Percentiles rank a stretch among this genome's conserved stretches.
These are phyloP conservation scores for Pteruthius melanotis DNA, from an alignment of 2,113 vertebrate genomes.

Conservation along the genomic window DNA sequence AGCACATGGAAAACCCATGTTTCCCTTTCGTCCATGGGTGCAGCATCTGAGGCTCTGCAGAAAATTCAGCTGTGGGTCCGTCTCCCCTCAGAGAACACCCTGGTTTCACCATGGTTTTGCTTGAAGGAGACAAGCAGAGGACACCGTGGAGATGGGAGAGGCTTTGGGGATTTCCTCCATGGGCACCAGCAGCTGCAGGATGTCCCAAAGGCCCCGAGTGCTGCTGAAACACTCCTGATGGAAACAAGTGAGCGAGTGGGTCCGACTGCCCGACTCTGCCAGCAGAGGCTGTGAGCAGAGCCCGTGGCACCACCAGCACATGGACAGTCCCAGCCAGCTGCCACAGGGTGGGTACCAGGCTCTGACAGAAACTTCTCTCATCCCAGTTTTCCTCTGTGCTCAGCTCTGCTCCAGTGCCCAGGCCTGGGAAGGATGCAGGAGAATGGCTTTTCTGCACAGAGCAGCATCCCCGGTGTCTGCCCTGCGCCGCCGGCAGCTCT, in stretches of 20 bases:
- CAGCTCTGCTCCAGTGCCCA: not conserved
- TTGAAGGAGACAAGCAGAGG: not conserved
- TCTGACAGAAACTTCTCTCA: not conserved
- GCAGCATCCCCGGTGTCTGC: not conserved
- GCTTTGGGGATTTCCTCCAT: not conserved
- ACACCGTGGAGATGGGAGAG: rapidly evolving
- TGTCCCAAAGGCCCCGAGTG: not conserved
- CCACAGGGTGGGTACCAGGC: not conserved
- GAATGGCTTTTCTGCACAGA: not conserved
- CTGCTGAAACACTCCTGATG: not conserved
- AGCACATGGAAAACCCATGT: rapidly evolving
- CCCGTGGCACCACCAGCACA: rapidly evolving
- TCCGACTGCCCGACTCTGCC: rapidly evolving
- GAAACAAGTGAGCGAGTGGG: rapidly evolving
- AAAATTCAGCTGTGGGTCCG: not conserved
- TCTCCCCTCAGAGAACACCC: not conserved
- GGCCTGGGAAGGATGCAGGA: not conserved
- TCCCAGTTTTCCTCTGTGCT: not conserved
- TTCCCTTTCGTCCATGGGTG: not conserved
- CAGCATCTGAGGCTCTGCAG: not conserved
- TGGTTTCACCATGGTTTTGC: not conserved
- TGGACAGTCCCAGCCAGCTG: not conserved
- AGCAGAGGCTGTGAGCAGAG: rapidly evolving
- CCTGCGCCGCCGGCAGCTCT: rapidly evolving
- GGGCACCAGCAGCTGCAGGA: not conserved